Conservation (phyloP, 2,888 invertebrate species). For the Onchidella celtica region DNA sequence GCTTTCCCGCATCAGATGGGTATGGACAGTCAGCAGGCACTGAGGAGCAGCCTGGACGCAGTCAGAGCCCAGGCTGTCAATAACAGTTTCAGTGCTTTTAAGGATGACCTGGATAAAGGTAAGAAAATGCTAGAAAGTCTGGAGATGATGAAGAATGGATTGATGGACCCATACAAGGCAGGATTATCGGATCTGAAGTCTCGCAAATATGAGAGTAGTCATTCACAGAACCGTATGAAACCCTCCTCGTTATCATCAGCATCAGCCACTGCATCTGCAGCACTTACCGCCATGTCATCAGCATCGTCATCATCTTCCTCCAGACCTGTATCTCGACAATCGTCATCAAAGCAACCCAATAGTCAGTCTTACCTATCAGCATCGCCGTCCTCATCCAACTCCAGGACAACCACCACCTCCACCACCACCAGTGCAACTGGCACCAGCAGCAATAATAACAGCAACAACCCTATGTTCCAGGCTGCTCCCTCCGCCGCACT, state of each 20-base stretch:
- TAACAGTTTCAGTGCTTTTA: conserved; percentile 45
- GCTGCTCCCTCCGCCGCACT: conserved; percentile 51
- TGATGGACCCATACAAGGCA: conserved; percentile 41
- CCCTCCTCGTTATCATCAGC: conserved; percentile 27
- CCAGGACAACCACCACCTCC: conserved; percentile 10
- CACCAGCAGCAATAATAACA: conserved; percentile 20
- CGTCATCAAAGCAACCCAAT: conserved; percentile 31
- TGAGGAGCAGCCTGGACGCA: conserved; percentile 43
- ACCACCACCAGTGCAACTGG: conserved; percentile 14
- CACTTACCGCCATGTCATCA: conserved; percentile 22
- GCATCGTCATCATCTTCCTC: conserved; percentile 41
- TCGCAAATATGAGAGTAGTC: conserved; percentile 37
- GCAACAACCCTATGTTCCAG: conserved; percentile 30
- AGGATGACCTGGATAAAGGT: conserved; percentile 46
- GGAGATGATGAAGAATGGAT: conserved; percentile 47
- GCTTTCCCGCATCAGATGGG: conserved; percentile 44
- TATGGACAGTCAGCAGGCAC: conserved; percentile 40
- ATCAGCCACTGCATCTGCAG: conserved; percentile 21
- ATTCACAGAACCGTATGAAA: conserved; percentile 34
- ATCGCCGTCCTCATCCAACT: conserved; percentile 36
- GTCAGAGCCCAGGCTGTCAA: conserved; percentile 46
- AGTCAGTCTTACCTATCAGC: conserved; percentile 28
- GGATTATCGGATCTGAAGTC: conserved; percentile 20
- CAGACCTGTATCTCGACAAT: conserved; percentile 33
- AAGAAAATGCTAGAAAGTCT: conserved; percentile 47